Evolutionary conservation across 2,888 invertebrate genomes (phyloP), one percentile per base, ranked within the genome.

Genomic region (Leptopilina syphax): DNA sequence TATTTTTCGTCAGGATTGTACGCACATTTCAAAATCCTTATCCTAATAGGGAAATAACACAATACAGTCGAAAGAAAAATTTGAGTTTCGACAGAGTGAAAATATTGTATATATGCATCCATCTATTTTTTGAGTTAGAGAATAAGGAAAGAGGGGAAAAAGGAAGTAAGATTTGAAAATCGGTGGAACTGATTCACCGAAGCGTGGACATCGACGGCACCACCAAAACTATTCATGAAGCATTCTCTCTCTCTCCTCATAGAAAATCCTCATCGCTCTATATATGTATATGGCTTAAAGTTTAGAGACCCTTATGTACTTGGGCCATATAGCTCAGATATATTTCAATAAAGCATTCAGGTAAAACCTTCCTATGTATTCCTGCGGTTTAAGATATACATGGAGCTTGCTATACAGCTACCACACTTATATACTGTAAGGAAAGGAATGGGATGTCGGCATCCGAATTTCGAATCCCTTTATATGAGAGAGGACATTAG

Each of bases 391-490:
- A 57, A 83, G 81, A 78, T 67, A 77, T 41, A 63, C 50, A 34
- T 34, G 18, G 76, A 57, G 47, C 54, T 44, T 5, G 44, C 44
- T 44, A 44, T 44, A 34, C 4, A 44, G 44, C 44, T 44, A 44
- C 44, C 44, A 8, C 44, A 44, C 44, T 6, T 44, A 44, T 44
- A 44, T n/a, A 57, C 54, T n/a, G 57, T 78, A 65, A 76, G 63
- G 65, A 54, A 68, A 44, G 44, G 44, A 44, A 44, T 44, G 67
- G 54, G 79, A 81, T 76, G 79, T 77, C 77, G 84, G 84, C 76
- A 84, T 84, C 79, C 82, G 82, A 84, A 87, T 83, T 84, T 79
- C 81, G 82, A 83, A 87, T 83, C 81, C 81, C 80, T 84, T 86
- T 84, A 87, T 86, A 82, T 50, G 47, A 47, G 9, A 50, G 44